A percentile compares a stretch with the other conserved stretches of the same genome.
phyloP scores from a whole-genome alignment of 2,113 vertebrate species.

The Stictonetta naevosa region DNA sequence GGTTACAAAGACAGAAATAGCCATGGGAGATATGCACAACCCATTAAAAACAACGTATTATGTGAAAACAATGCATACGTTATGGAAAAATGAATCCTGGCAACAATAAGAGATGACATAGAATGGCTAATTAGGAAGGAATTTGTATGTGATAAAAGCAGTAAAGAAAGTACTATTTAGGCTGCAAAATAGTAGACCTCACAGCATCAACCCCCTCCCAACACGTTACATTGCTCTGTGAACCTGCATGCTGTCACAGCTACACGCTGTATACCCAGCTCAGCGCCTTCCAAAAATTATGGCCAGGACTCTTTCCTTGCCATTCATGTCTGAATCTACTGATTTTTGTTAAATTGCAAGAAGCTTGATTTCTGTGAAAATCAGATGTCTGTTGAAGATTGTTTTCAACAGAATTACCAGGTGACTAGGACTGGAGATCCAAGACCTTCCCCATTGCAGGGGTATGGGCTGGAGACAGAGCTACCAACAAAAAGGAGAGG shows the following conservation, averaged over 20 bases:
- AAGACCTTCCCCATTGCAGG: too few relatives aligned
- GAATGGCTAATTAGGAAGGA: neutral
- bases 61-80: neutral
- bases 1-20: slow-evolving; percentile 13
- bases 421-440: neutral
- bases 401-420: neutral
- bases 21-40: neutral
- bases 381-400: neutral
- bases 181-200: neutral
- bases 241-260: neutral
- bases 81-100: neutral
- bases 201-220: neutral
- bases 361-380: neutral
- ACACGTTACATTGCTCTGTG: neutral
- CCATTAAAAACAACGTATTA: neutral
- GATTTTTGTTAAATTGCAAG: neutral
- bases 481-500: neutral
- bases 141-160: neutral
- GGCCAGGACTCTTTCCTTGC: neutral
- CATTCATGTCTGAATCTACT: neutral
- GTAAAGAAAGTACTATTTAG: neutral
- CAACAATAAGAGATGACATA: neutral
- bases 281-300: neutral
- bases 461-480: neutral
- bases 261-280: neutral